These are phyloP conservation scores for Amphipoea oculea DNA, from an alignment of 2,888 invertebrate species.

Conservation along the genomic window DNA sequence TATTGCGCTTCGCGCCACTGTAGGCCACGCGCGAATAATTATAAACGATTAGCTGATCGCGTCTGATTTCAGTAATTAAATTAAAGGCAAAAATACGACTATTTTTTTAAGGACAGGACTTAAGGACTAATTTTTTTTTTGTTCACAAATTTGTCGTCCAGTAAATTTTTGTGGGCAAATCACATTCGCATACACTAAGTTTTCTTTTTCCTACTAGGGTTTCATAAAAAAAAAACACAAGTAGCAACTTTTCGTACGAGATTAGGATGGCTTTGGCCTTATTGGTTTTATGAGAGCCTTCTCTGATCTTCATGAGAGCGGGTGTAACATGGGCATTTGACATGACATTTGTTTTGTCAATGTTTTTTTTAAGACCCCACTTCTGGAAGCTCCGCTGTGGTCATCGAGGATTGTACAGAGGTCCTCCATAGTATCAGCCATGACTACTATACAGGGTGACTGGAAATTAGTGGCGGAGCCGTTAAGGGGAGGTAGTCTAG, in stretches of 20 bases:
- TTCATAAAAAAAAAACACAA: neutral
- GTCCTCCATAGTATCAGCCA: neutral
- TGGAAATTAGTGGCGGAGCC: too few species aligned
- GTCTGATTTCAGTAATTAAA: constrained; percentile 54
- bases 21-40: constrained; percentile 79
- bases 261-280: neutral
- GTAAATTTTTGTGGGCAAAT: neutral
- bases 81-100: constrained; percentile 5
- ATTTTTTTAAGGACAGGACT: neutral
- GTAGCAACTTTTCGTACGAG: neutral
- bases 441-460: too few species aligned
- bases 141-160: neutral
- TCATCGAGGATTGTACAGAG: neutral
- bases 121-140: neutral
- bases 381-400: neutral
- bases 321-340: neutral
- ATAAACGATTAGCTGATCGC: constrained; percentile 71
- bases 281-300: neutral
- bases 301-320: neutral
- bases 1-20: constrained; percentile 65
- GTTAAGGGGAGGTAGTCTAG: too few species aligned
- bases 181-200: neutral
- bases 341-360: neutral
- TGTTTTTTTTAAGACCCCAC: neutral
- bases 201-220: neutral